Percentiles rank a stretch among this genome's conserved stretches.
phyloP scores from a whole-genome alignment of 2,113 vertebrate species.

The Heptranchias perlo region DNA sequence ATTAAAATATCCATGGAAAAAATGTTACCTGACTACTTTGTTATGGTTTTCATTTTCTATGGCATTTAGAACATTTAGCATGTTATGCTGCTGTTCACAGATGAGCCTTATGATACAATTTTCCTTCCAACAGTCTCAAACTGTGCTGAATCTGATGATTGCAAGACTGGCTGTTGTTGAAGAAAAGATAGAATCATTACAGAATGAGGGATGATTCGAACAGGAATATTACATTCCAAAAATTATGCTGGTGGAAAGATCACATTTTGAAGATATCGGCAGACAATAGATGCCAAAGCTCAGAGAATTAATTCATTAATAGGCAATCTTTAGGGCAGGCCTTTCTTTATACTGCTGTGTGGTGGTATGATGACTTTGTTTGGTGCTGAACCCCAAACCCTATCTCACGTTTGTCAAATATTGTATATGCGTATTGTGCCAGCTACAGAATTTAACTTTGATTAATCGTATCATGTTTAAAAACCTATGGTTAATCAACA shows the following conservation, averaged over 20 bases:
- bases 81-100: background rate
- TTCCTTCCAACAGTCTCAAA: constrained; percentile 44
- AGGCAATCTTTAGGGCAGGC: background rate
- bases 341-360: background rate
- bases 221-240: background rate
- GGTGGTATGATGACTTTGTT: background rate
- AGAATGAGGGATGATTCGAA: constrained; percentile 35
- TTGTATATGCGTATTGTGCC: background rate
- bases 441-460: background rate
- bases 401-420: background rate
- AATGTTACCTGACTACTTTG: background rate
- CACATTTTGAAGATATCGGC: constrained; percentile 12
- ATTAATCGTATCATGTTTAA: background rate
- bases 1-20: background rate
- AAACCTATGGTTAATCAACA: background rate
- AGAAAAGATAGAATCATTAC: constrained; percentile 40
- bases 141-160: constrained; percentile 46
- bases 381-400: background rate
- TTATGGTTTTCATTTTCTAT: background rate
- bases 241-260: background rate
- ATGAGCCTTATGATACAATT: background rate
- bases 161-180: constrained; percentile 44
- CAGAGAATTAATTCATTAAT: background rate
- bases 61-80: background rate
- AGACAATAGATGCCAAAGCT: background rate